Evolutionary conservation across 2,888 invertebrate species (phyloP), one percentile per base, ranked within the genome.

Genomic region (Patella depressa): DNA sequence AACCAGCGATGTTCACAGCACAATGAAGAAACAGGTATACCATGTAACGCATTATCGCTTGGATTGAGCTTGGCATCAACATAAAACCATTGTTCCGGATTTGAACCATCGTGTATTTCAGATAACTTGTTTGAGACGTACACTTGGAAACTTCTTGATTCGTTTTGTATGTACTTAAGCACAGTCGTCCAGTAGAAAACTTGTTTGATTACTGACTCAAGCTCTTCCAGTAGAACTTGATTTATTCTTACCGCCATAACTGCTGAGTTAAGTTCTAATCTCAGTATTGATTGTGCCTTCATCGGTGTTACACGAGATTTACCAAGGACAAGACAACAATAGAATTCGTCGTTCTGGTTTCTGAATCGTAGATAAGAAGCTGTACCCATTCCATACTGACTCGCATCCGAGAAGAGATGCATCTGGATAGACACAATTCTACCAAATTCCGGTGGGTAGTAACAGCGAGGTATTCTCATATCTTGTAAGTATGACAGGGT

Each of bases 371-470:
- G 19, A 17, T 77, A 77, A 7, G 77, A 65, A 24, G 76, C 77
- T 11, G 53, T 34, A 24, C 77, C 77, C n/a, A 45, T 55, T 11
- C 75, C 77, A 17, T 19, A 19, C 74, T 75, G 17, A 24, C 75
- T 76, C 17, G 74, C 77, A 70, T 77, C 77, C 3, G 57, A 55
- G 19, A 77, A 77, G 74, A 75, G 77, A 59, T 77, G 77, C 5
- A 77, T 45, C n/a, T 54, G 59, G 9, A 15, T 17, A 2, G 59
- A 59, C n/a, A 59, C n/a, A 59, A 15, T 59, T 59, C n/a, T 59
- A 15, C 59, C 59, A 59, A 59, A 59, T 15, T n/a, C 59, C 5
- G 11, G 15, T 59, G 59, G 59, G 15, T 14, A 59, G 59, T 59
- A 14, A 59, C 59, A 59, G 15, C 59, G 11, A 59, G n/a, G 59